phyloP scores from a whole-genome alignment of 2,797 vertebrate genomes.

The Rhyacichthys aspro region DNA sequence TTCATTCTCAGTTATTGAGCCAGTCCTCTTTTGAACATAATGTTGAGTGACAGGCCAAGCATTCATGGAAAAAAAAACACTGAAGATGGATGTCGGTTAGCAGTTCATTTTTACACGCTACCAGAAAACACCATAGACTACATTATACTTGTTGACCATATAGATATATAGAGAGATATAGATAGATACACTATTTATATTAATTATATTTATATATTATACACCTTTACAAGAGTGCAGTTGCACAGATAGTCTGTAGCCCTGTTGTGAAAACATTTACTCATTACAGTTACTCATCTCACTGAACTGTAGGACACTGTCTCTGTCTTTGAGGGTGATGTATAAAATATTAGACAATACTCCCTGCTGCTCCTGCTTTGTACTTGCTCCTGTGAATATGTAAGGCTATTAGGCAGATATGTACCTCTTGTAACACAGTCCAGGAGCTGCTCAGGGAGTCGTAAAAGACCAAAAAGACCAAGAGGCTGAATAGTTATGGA shows the following conservation, averaged over 20 bases:
- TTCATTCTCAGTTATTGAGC: slow-evolving; percentile 29
- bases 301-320: background rate
- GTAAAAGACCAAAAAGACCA: slow-evolving; percentile 44
- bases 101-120: background rate
- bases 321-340: background rate
- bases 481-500: slow-evolving; percentile 61
- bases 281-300: too few species aligned
- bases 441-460: slow-evolving; percentile 51
- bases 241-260: too few species aligned
- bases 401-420: slow-evolving; percentile 52
- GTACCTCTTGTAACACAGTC: slow-evolving; percentile 52
- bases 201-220: too few species aligned
- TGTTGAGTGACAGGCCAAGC: slow-evolving; percentile 6
- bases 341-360: background rate
- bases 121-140: background rate
- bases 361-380: slow-evolving; percentile 14
- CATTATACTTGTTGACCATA: too few species aligned
- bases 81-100: background rate
- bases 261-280: too few species aligned
- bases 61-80: background rate
- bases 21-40: slow-evolving; percentile 20
- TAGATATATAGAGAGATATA: too few species aligned
- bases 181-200: too few species aligned
- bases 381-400: slow-evolving; percentile 45
- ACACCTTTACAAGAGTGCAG: too few species aligned